Conservation (phyloP, 2,797 vertebrate species). For the Mallotus villosus region DNA sequence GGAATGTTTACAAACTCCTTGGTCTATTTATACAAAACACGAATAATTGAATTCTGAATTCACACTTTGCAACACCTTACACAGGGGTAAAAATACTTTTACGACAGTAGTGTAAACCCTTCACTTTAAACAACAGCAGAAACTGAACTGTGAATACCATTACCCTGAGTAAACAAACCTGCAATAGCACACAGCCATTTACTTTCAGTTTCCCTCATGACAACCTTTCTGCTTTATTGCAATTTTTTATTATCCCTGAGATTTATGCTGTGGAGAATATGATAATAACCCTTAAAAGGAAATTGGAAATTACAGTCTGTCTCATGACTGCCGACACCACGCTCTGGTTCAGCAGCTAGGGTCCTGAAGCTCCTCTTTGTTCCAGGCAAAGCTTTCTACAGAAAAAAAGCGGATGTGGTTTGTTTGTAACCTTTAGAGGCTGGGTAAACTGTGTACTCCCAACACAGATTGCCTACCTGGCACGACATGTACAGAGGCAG, state of each 20-base stretch:
- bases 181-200: conserved; percentile 36
- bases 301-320: conserved; percentile 60
- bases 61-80: not conserved
- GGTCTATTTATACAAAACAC: not conserved
- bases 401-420: conserved; percentile 72
- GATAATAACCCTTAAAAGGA: conserved; percentile 59
- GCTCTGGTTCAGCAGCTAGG: conserved; percentile 52
- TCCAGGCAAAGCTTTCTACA: conserved; percentile 67
- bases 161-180: conserved; percentile 37
- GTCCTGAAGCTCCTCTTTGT: conserved; percentile 60
- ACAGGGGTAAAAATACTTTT: not conserved
- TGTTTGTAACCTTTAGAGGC: conserved; percentile 65
- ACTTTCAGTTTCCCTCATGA: conserved; percentile 29
- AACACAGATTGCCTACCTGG: conserved; percentile 44
- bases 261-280: conserved; percentile 40
- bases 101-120: not conserved
- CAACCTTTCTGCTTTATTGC: not conserved
- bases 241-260: conserved; percentile 13
- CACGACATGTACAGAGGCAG: conserved; percentile 19
- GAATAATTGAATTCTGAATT: not conserved
- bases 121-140: not conserved
- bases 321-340: conserved; percentile 64
- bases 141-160: conserved; percentile 11
- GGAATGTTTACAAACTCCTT: not conserved
- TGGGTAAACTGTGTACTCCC: conserved; percentile 58